Percentiles rank a stretch among this genome's conserved stretches.
Conservation (phyloP, 2,797 vertebrate species). For the Perodicticus potto region DNA sequence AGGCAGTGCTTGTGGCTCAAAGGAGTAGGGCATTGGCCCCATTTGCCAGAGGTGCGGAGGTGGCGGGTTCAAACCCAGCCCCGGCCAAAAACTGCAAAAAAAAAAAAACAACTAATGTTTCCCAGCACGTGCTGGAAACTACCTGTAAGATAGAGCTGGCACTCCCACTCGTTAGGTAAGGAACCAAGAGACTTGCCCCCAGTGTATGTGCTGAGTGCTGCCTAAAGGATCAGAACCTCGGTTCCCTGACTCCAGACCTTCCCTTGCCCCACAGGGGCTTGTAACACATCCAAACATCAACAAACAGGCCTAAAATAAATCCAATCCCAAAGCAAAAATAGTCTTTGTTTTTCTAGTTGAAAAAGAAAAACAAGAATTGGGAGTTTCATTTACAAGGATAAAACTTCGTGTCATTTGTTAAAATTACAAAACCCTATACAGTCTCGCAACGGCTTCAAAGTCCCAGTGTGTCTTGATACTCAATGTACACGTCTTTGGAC, state of each 20-base stretch:
- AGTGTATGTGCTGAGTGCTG: accelerated
- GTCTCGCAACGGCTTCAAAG: neutral
- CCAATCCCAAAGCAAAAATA: slow-evolving; percentile 30
- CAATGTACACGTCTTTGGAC: neutral
- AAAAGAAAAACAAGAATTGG: slow-evolving; percentile 47
- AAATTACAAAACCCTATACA: neutral
- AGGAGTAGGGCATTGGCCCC: no score
- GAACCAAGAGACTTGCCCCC: neutral
- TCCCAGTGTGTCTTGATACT: neutral
- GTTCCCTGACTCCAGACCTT: neutral
- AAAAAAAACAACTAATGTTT: neutral
- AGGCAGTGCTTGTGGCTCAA: no score
- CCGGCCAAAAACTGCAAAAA: no score
- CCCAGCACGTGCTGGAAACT: neutral
- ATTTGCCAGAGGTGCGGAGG: no score
- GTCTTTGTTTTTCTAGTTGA: slow-evolving; percentile 25
- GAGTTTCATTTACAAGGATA: slow-evolving; percentile 24
- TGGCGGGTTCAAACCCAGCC: no score
- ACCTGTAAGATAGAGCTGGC: neutral
- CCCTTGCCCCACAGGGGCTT: neutral
- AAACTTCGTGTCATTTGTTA: slow-evolving; percentile 29
- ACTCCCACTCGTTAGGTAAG: neutral
- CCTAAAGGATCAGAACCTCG: neutral
- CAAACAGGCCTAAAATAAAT: slow-evolving; percentile 47
- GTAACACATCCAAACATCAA: slow-evolving; percentile 37